phyloP scores from a whole-genome alignment of 2,113 vertebrate genomes.

The Odontophorus gujanensis region DNA sequence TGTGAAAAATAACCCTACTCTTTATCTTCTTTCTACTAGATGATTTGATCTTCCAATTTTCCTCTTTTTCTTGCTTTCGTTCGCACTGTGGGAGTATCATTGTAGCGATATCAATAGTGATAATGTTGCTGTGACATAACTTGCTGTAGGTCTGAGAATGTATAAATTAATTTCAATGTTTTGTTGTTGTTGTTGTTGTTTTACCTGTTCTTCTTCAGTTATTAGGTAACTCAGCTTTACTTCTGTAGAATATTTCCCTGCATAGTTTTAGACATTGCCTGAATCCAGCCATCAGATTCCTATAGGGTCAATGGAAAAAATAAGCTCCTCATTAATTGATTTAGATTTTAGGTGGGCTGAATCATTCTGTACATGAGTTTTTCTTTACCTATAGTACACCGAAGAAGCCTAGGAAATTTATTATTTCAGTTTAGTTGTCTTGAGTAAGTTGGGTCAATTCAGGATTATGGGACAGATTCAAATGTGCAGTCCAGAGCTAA shows the following conservation, averaged over 20 bases:
- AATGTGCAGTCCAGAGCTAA: not conserved
- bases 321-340: not conserved
- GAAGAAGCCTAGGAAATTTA: not conserved
- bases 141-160: not conserved
- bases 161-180: not conserved
- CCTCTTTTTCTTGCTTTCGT: not conserved
- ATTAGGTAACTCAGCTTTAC: not conserved
- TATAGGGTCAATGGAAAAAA: not conserved
- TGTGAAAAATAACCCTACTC: not conserved
- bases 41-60: not conserved
- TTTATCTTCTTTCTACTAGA: not conserved
- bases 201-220: not conserved
- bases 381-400: not conserved
- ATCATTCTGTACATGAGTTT: rapidly evolving
- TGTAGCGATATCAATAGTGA: not conserved
- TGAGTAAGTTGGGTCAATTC: not conserved
- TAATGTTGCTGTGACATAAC: not conserved
- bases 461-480: not conserved
- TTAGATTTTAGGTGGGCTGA: not conserved
- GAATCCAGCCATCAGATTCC: not conserved
- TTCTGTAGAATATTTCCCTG: not conserved
- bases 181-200: not conserved
- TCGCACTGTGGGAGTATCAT: not conserved
- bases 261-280: not conserved
- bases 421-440: not conserved